A percentile compares a stretch with the other conserved stretches of the same genome.
Conservation (phyloP, 64 coral and sea anemone species). For the Montipora capricornis region DNA sequence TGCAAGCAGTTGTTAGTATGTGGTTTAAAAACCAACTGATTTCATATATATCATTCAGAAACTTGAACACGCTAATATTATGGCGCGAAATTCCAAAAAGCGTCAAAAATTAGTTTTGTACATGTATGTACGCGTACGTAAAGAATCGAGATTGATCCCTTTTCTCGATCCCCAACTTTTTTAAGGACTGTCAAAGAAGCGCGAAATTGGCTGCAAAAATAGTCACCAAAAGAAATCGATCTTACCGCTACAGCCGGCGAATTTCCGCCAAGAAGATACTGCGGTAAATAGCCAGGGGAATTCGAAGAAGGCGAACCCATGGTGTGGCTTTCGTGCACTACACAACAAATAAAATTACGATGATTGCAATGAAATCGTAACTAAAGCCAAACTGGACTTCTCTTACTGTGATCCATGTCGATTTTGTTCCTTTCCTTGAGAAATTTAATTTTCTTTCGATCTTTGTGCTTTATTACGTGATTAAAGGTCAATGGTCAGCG, state of each 20-base stretch:
- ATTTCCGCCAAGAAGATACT: constrained; percentile 81
- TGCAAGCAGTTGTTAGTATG: neutral
- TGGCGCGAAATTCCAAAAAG: too few relatives aligned
- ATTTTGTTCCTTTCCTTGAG: neutral
- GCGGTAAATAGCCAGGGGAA: constrained; percentile 66
- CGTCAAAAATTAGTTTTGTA: too few relatives aligned
- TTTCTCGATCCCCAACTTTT: neutral
- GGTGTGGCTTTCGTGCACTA: constrained; percentile 13
- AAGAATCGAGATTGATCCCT: neutral
- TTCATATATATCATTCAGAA: too few relatives aligned
- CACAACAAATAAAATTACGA: neutral
- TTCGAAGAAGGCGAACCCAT: constrained; percentile 40
- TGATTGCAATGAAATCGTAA: neutral
- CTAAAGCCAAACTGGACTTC: neutral
- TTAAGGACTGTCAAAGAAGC: neutral
- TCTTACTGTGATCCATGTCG: constrained; percentile 27
- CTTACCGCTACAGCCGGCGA: constrained; percentile 52
- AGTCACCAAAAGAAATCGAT: neutral
- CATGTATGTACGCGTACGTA: neutral
- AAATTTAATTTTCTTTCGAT: neutral
- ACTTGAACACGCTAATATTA: too few relatives aligned
- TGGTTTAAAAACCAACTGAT: too few relatives aligned
- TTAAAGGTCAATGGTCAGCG: constrained; percentile 4
- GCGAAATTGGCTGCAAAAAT: neutral
- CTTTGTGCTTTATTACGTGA: too few relatives aligned